phyloP scores from a whole-genome alignment of 1,140 invertebrate genomes.

The Lethrus apterus region DNA sequence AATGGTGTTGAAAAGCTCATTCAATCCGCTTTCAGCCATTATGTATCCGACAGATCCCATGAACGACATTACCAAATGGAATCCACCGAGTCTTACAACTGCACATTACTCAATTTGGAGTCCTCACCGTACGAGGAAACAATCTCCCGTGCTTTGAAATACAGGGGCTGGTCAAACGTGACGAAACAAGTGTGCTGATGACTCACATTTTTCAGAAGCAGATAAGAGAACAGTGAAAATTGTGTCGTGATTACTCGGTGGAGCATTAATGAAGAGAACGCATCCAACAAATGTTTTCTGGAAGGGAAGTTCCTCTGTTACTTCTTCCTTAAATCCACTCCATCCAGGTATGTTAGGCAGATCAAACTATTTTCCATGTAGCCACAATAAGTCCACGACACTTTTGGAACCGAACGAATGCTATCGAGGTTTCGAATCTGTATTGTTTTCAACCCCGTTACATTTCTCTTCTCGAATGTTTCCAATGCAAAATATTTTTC shows the following conservation, averaged over 20 bases:
- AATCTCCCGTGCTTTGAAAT: conserved; percentile 29
- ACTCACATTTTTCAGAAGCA: conserved; percentile 16
- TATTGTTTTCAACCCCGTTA: conserved; percentile 8
- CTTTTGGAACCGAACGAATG: not conserved
- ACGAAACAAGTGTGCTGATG: conserved; percentile 26
- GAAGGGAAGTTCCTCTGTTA: conserved; percentile 12
- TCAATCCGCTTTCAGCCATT: conserved; percentile 38
- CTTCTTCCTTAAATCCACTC: conserved; percentile 29
- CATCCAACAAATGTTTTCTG: conserved; percentile 16
- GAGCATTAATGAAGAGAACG: conserved; percentile 28
- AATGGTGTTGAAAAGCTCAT: conserved; percentile 32
- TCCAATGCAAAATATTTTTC: too few relatives aligned
- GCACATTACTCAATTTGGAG: conserved; percentile 19
- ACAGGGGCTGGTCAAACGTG: conserved; percentile 37
- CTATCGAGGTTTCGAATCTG: conserved; percentile 10
- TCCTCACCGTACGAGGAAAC: conserved; percentile 3
- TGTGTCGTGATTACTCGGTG: conserved; percentile 25
- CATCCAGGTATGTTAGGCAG: conserved; percentile 20
- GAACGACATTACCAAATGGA: conserved; percentile 39
- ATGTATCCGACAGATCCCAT: conserved; percentile 37
- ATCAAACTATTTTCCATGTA: conserved; percentile 22
- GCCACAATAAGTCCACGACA: conserved; percentile 12
- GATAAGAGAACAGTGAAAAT: conserved; percentile 20
- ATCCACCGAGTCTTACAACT: conserved; percentile 30
- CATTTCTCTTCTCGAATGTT: too few relatives aligned